Evolutionary conservation across 2,797 vertebrate species (phyloP), one percentile per base, ranked within the genome.

Genomic region (Argentina silus): DNA sequence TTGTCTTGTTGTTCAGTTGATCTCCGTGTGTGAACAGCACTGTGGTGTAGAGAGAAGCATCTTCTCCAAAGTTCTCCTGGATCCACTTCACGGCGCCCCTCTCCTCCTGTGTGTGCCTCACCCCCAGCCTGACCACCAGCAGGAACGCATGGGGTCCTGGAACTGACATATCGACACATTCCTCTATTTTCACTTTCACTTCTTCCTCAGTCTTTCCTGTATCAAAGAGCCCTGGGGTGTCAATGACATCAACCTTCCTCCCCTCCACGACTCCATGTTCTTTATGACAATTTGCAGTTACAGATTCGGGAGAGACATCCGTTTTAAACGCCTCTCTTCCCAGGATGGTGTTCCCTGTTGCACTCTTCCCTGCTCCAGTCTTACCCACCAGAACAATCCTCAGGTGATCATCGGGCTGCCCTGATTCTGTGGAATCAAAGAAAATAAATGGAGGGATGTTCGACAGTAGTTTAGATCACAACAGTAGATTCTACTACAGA

Each of bases 281-380:
- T 0, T 81, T 89, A 77, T 86, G 80, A 10, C 91, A 92, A 72
- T 88, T 76, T 59, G 81, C 78, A 70, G 92, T 93, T 21, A 93
- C 87, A 0, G 92, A 91, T 14, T 78, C 67, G 0, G 87, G n/a
- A 67, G 89, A 90, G 0, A 86, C 84, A 65, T 90, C 90, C 61
- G 85, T 90, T 75, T 68, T 89, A 50, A 93, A 93, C 69, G 53
- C 84, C 0, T 72, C 67, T 77, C 82, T 87, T 0, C 91, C 89
- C 0, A 92, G 89, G 73, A 93, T 91, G 64, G 90, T 93, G 85
- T 93, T 93, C 79, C 91, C 92, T 67, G 92, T 69, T 2, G 92
- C 90, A 44, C 92, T 93, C 82, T 93, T 93, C 11, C 92, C 92
- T 7, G 91, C 90, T 55, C 91, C 91, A 3, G 91, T 93, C 72